Base-by-base conservation (phyloP, 2,888 invertebrate genomes). In the Drosophila monieri region DNA sequence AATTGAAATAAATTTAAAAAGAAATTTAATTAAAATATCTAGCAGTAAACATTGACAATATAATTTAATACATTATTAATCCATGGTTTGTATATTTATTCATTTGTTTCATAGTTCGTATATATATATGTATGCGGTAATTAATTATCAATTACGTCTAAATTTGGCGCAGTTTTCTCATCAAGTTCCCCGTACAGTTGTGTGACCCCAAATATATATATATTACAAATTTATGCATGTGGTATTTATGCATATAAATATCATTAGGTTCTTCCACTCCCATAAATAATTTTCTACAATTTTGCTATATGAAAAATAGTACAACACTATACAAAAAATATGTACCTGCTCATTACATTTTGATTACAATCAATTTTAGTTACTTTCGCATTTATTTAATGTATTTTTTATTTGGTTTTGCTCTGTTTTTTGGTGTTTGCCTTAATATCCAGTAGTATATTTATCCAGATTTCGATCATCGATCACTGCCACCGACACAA, bases 261-360 rank as follows among this genome's bases (percentile, higher is more conserved):
- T 69, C 72, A 72, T 72, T 69, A 49, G 64, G 53, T 41, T 65
- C 35, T 35, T 39, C n/a, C 32, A 35, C 41, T 37, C 47, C 53
- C 41, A 65, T 58, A 14, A 32, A 21, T 32, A 56, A 46, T 48
- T 65, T 25, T 37, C 68, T 67, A 68, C n/a, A 64, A 64, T 67
- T 64, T 64, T 8, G 64, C 55, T 53, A 64, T 65, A 65, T 75
- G 78, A 71, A 80, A 80, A 80, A 80, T 86, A 87, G 65, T 72
- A 69, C 72, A 77, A 86, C 81, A 87, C 80, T 62, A 85, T 80
- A 86, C 87, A 80, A 80, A 86, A 80, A 80, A 80, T 80, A 80
- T 85, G 81, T 72, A 69, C 54, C 44, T 46, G 72, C 65, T 46
- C 48, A 39, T 54, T 60, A 69, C 65, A 64, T 37, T 64, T 54